Evolutionary conservation across 2,888 invertebrate species (phyloP), one percentile per base, ranked within the genome.

Genomic region (Apamea anceps): DNA sequence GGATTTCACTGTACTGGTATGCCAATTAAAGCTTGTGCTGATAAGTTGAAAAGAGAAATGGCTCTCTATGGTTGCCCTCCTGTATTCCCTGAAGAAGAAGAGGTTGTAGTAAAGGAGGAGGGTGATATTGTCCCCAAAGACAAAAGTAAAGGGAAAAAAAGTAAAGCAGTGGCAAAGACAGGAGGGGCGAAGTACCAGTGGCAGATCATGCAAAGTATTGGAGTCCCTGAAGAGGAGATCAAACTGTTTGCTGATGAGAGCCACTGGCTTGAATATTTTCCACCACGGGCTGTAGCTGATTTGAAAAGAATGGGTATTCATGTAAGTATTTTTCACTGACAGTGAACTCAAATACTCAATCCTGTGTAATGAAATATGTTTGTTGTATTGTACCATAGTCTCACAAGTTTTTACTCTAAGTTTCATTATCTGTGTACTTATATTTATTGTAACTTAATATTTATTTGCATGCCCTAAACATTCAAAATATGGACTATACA

Each of bases 1-100:
- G 99, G 99, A 6, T 98, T 99, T 90, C 99, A 99, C 95, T 99
- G 99, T 93, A 99, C 99, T 42, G 99, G 99, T 70, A 99, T 99
- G 99, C 99, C 99, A 0, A 99, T 99, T 82, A 99, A 99, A 96
- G 99, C 99, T 0, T 99, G 99, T 97, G 99, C 99, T 25, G 99
- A 99, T 95, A 99, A 99, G 94, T 95, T 99, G 67, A 99, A 99
- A 92, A 97, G 99, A 81, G 99, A 99, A 97, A 98, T 99, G 96
- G 98, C 98, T 93, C 95, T 98, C 15, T 99, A 97, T 97, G 99
- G 99, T 0, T 99, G 97, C 94, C 99, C 99, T 37, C 99, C 99
- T 3, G 93, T 97, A 42, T 99, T 99, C 95, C 99, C 99, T 1
- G 97, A 97, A 57, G 97, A 97, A 67, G 97, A 97, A 65, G 94